A percentile compares a stretch with the other conserved stretches of the same genome.
These are phyloP conservation scores for Butastur rufipennis DNA, from an alignment of 2,113 vertebrate genomes.

Conservation along the genomic window DNA sequence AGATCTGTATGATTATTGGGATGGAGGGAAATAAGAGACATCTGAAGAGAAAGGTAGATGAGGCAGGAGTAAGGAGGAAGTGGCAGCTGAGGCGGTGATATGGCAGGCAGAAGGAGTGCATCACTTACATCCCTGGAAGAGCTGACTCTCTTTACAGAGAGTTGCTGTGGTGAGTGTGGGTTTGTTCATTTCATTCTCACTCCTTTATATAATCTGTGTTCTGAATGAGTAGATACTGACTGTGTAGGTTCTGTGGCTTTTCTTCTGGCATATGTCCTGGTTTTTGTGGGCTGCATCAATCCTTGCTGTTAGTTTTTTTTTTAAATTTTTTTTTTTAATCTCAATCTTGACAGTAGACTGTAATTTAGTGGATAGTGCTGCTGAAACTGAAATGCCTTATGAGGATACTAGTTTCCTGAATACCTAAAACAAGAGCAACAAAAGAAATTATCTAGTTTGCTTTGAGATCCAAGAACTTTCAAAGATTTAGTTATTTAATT, in stretches of 20 bases:
- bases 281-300: constrained; percentile 4
- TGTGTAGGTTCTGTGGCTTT: neutral
- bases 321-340: neutral
- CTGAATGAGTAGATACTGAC: neutral
- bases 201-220: neutral
- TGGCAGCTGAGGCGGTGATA: neutral
- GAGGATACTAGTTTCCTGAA: neutral
- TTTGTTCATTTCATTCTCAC: neutral
- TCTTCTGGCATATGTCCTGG: neutral
- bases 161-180: neutral
- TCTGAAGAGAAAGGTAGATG: neutral
- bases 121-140: neutral
- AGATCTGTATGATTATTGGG: neutral
- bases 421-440: neutral
- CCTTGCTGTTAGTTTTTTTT: neutral
- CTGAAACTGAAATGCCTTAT: neutral
- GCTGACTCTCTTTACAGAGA: neutral
- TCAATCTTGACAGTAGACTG: neutral
- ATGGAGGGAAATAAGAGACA: neutral
- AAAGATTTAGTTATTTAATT: neutral
- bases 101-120: neutral
- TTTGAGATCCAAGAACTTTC: neutral
- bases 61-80: neutral
- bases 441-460: neutral
- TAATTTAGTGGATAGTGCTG: neutral